Evolutionary conservation across 2,888 invertebrate genomes (phyloP).

Genomic region (Hydraecia micacea): DNA sequence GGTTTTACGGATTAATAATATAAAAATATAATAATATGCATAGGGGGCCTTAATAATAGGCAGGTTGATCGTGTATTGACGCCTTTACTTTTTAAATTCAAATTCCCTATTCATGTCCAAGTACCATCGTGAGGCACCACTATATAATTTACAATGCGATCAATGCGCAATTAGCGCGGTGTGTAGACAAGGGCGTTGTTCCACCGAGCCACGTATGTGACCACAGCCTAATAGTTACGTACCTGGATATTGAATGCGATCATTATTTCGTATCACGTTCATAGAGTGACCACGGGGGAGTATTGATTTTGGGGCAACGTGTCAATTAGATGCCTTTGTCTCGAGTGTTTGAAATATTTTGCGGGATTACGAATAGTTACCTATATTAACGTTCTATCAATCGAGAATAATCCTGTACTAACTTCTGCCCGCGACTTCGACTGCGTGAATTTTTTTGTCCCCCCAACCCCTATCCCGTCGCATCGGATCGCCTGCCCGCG

Average conservation of each 20-base stretch:
- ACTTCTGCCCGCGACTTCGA: no score
- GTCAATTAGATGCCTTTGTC: slow-evolving; percentile 76
- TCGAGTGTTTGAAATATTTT: slow-evolving; percentile 47
- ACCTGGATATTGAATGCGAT: slow-evolving; percentile 66
- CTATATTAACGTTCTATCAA: slow-evolving; percentile 32
- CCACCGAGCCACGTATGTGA: slow-evolving; percentile 20
- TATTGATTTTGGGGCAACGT: slow-evolving; percentile 76
- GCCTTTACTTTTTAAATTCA: slow-evolving; percentile 1
- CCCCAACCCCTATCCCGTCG: background rate
- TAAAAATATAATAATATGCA: background rate
- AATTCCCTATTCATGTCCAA: slow-evolving; percentile 36
- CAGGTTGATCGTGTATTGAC: background rate
- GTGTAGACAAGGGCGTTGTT: slow-evolving; percentile 42
- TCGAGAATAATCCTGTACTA: background rate
- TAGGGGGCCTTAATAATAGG: background rate
- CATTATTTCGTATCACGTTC: slow-evolving; percentile 80
- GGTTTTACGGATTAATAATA: background rate
- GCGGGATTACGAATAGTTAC: slow-evolving; percentile 21
- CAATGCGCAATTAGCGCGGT: slow-evolving; percentile 60
- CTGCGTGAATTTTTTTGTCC: background rate
- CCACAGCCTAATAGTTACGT: slow-evolving; percentile 42
- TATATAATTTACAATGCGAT: slow-evolving; percentile 58
- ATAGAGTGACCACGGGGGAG: slow-evolving; percentile 65
- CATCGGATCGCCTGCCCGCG: background rate
- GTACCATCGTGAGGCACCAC: slow-evolving; percentile 15